phyloP scores from a whole-genome alignment of 2,888 invertebrate species.

The Cantharis flavilabris region DNA sequence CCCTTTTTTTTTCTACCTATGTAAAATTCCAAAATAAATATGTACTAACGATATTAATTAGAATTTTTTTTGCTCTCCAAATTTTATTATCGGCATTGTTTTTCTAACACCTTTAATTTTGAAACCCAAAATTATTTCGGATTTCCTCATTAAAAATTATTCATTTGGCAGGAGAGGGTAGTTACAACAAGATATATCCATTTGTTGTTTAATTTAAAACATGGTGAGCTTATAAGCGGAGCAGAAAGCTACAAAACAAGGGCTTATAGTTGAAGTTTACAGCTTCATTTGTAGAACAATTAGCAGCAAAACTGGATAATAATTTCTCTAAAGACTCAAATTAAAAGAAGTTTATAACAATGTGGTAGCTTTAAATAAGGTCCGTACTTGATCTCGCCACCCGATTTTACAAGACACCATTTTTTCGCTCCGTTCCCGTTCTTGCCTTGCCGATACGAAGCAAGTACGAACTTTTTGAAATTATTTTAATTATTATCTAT shows the following conservation, averaged over 20 bases:
- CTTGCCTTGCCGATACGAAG: too few species aligned
- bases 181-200: background rate
- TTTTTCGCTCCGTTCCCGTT: background rate
- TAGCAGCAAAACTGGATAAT: slow-evolving; percentile 16
- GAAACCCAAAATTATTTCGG: background rate
- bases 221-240: background rate
- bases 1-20: background rate
- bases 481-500: background rate
- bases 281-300: slow-evolving; percentile 19
- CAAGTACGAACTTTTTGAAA: background rate
- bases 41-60: background rate
- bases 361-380: background rate
- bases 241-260: slow-evolving; percentile 7
- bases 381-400: background rate
- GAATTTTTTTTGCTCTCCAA: background rate
- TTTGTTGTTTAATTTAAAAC: slow-evolving; percentile 9
- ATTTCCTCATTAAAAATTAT: background rate
- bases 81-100: background rate
- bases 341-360: slow-evolving; percentile 18
- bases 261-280: slow-evolving; percentile 10
- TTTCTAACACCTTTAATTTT: background rate
- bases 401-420: background rate
- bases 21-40: background rate
- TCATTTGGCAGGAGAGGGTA: background rate
- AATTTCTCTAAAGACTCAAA: slow-evolving; percentile 16